Evolutionary conservation across 64 coral and sea anemone genomes (phyloP).

Genomic region (Dendrophyllia cribrosa): DNA sequence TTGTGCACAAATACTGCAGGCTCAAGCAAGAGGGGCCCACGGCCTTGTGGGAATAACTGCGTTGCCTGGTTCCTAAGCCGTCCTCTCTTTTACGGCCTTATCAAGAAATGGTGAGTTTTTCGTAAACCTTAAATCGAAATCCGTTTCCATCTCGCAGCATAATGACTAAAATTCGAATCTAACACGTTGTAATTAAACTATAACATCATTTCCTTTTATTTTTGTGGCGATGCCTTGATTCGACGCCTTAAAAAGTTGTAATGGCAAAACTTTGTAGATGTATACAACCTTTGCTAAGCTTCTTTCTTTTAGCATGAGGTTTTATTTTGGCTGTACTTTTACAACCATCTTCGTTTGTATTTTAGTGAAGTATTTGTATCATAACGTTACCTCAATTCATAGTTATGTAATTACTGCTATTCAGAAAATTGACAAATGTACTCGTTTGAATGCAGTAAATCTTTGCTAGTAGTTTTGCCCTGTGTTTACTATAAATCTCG

Average conservation of each 20-base stretch:
- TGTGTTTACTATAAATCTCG: too few relatives aligned
- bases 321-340: not conserved
- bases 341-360: not conserved
- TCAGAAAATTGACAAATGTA: not conserved
- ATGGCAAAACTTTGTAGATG: not conserved
- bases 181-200: not conserved
- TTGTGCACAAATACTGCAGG: not conserved
- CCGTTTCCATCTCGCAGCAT: conserved; percentile 24
- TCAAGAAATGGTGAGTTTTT: conserved; percentile 86
- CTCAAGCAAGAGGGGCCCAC: not conserved
- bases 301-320: not conserved
- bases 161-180: not conserved
- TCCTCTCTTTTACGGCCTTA: conserved; percentile 90
- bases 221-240: not conserved
- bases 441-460: too few relatives aligned
- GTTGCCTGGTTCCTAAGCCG: conserved; percentile 66
- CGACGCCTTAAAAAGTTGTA: not conserved
- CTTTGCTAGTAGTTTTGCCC: too few relatives aligned
- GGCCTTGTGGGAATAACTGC: conserved; percentile 36
- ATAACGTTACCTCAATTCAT: too few relatives aligned
- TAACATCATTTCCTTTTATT: not conserved
- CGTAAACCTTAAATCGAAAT: not conserved
- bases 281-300: not conserved
- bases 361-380: not conserved
- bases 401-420: too few relatives aligned